A percentile compares a stretch with the other conserved stretches of the same genome.
These are phyloP conservation scores for Parapsyche elsis DNA, from an alignment of 1,140 invertebrate genomes.

Conservation along the genomic window DNA sequence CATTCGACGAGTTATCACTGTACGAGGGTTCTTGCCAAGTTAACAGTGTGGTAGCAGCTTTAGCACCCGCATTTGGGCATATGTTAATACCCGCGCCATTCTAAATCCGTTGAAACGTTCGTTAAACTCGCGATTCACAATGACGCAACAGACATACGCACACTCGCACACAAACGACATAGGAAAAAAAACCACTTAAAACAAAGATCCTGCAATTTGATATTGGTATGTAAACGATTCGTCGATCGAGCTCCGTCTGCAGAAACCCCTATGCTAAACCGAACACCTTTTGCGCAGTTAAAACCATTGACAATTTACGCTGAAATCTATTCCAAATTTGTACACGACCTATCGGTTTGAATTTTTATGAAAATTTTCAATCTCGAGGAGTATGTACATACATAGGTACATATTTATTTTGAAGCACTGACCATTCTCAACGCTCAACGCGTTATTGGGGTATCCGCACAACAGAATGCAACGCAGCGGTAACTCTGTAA, in stretches of 20 bases:
- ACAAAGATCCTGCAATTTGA: too few species aligned
- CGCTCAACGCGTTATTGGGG: background rate
- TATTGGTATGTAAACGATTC: too few species aligned
- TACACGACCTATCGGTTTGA: background rate
- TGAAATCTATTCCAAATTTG: too few species aligned
- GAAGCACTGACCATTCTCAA: constrained; percentile 7
- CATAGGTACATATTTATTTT: too few species aligned
- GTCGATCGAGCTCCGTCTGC: too few species aligned
- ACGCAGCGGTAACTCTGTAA: background rate
- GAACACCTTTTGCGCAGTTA: too few species aligned
- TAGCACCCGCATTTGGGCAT: constrained; percentile 19
- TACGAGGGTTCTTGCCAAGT: too few species aligned
- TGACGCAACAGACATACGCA: background rate
- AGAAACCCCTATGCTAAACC: too few species aligned
- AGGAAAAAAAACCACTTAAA: background rate
- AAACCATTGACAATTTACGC: too few species aligned
- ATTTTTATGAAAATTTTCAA: too few species aligned
- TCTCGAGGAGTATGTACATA: too few species aligned
- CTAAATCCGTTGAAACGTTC: background rate
- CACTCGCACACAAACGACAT: background rate
- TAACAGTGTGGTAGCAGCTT: background rate
- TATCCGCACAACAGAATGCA: too few species aligned
- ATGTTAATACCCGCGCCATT: constrained; percentile 18
- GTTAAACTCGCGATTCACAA: constrained; percentile 27
- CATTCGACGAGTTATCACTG: background rate